Evolutionary conservation across 2,888 invertebrate genomes (phyloP), one percentile per base, ranked within the genome.

Genomic region (Archaeoteleia sp.): DNA sequence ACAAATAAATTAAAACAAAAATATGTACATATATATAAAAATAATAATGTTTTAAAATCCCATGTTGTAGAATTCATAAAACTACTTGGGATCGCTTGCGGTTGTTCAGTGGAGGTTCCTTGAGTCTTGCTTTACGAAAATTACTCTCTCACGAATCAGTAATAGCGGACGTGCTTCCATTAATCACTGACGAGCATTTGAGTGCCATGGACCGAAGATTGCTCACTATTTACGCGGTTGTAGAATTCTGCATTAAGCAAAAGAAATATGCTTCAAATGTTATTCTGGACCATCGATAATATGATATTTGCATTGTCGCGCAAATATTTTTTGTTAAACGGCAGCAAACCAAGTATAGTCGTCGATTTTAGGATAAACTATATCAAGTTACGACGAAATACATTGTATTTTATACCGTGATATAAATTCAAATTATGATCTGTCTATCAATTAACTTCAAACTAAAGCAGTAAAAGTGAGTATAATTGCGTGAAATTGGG

Each of bases 121-220:
- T 95, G 34, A 90, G 91, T 29, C 87, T 90, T 63, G 88, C 91
- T 23, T 85, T 95, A 48, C 78, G 81, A 37, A 80, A 78, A 61
- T 73, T 88, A 27, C 72, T 87, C n/a, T 73, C 77, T 12, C 78
- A 83, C 29, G 86, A 89, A 85, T 83, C 87, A 51, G 79, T 87
- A 78, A 86, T 88, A 46, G 87, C 89, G 63, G 81, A 87, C 51
- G 86, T 87, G 75, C 79, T 78, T 15, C 90, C 90, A 5, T 82
- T 95, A 2, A 88, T 95, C 8, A 91, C 91, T 1, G 88, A 90
- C 48, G 89, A 90, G 34, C 95, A 96, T 85, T 90, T 91, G 57
- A 87, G 88, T 76, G 94, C 94, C 6, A 87, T 96, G 34, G 93
- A 96, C 82, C 87, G 95, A 70, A 87, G 95, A 80, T 83, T 96